Evolutionary conservation across 2,888 invertebrate genomes (phyloP), one percentile per base, ranked within the genome.

Genomic region (Diabrotica balteata): DNA sequence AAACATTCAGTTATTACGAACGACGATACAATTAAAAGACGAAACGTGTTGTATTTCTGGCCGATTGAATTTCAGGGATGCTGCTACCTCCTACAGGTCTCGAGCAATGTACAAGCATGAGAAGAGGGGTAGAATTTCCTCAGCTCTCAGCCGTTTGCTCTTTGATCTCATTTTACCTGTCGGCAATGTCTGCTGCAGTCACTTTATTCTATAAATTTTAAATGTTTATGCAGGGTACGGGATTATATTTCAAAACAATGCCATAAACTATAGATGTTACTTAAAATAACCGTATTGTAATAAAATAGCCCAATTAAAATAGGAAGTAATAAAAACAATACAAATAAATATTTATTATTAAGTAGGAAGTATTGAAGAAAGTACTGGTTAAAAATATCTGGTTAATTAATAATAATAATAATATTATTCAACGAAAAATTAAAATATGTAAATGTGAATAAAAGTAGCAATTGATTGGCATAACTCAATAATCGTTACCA

Each of bases 91-190:
- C 22, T 32, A 55, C 43, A 62, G 55, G 49, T 46, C 61, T 53
- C 45, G 45, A 61, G 53, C 45, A 53, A 61, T 57, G 50, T 51
- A 58, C 45, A 45, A 47, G 10, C 9, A 47, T 7, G 47, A 57
- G 47, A 59, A 55, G 64, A 32, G 32, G 58, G 47, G 64, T 55
- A 59, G 46, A 67, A 54, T 67, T 63, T 63, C 67, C 51, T 22
- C 49, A 59, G 58, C 42, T 64, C 8, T 47, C 58, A 10, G 46
- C 32, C 54, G 62, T 45, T 42, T 22, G 54, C 57, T 61, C 67
- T 67, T 67, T 63, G 67, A 67, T 67, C 67, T 67, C 63, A 60
- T 60, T 67, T 63, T 63, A 67, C 59, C 63, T 54, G 59, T 58
- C 64, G 58, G 67, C 59, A 51, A 59, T 52, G 55, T 59, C 59